Evolutionary conservation across 2,797 vertebrate genomes (phyloP), one percentile per base, ranked within the genome.

Genomic region (Rhynchotus rufescens): DNA sequence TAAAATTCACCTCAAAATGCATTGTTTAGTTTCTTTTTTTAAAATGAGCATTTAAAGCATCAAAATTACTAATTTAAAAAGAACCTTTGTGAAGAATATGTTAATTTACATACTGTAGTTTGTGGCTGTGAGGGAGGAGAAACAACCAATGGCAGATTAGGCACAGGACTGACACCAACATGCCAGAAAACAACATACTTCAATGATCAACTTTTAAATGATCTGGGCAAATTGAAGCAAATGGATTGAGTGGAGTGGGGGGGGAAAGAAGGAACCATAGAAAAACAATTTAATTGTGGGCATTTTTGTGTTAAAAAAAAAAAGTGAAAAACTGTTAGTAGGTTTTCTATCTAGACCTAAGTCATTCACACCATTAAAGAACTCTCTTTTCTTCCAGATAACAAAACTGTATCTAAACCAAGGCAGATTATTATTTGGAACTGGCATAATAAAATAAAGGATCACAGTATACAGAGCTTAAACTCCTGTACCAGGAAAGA

Each of bases 1-100:
- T 97, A 96, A 98, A 97, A 96, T 96, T 87, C 96, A 97, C 90
- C 92, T 97, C 93, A 97, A 97, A 98, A 97, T 95, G 96, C 95
- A 97, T 76, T 86, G 90, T 97, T 97, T 96, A 97, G 95, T 95
- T 96, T 92, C 81, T 82, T 86, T 95, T 96, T 89, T 93, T 97
- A 51, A 92, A 97, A 96, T 88, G 94, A 96, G 97, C 93, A 97
- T 97, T 97, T 93, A 93, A 97, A 97, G 96, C 95, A 94, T 97
- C 94, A 97, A 96, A 97, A 94, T 92, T 94, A 97, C 97, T 96
- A 81, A 83, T 94, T 97, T 85, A 23, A 97, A 96, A 96, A 94
- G 91, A 96, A 95, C 89, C 76, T 90, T 94, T 89, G 89, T 96
- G 96, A 97, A 74, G 92, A 96, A 94, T 73, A 94, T 92, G 88